Percentiles rank a stretch among this genome's conserved stretches.
Conservation (phyloP, 2,888 invertebrate genomes). For the Noctua fimbriata region DNA sequence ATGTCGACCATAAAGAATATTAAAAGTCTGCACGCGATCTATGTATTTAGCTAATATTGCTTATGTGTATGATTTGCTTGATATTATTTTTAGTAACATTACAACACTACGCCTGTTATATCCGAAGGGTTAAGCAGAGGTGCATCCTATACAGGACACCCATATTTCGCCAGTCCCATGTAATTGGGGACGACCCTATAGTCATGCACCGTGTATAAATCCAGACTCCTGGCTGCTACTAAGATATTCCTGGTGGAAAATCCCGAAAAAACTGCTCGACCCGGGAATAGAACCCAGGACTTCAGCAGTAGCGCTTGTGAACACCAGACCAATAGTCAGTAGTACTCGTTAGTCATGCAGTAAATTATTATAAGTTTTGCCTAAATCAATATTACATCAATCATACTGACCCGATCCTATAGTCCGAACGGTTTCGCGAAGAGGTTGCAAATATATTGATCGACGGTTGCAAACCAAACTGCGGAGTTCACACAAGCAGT, state of each 20-base stretch:
- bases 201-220: neutral
- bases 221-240: neutral
- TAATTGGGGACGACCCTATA: neutral
- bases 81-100: slow-evolving; percentile 17
- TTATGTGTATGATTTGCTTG: slow-evolving; percentile 43
- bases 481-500: slow-evolving; percentile 27
- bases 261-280: neutral
- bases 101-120: neutral
- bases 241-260: neutral
- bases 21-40: slow-evolving; percentile 64
- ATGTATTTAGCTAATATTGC: slow-evolving; percentile 52
- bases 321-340: neutral
- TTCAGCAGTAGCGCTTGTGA: neutral
- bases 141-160: neutral
- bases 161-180: neutral
- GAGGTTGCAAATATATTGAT: neutral
- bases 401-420: neutral
- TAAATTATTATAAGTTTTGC: slow-evolving; percentile 2
- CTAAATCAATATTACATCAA: neutral
- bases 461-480: neutral
- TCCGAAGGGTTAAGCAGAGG: neutral
- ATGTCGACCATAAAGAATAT: slow-evolving; percentile 60
- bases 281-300: neutral
- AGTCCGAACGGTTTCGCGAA: neutral
- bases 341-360: slow-evolving; percentile 1